Evolutionary conservation across 2,113 vertebrate species (phyloP).

Genomic region (Amphilophus citrinellus): DNA sequence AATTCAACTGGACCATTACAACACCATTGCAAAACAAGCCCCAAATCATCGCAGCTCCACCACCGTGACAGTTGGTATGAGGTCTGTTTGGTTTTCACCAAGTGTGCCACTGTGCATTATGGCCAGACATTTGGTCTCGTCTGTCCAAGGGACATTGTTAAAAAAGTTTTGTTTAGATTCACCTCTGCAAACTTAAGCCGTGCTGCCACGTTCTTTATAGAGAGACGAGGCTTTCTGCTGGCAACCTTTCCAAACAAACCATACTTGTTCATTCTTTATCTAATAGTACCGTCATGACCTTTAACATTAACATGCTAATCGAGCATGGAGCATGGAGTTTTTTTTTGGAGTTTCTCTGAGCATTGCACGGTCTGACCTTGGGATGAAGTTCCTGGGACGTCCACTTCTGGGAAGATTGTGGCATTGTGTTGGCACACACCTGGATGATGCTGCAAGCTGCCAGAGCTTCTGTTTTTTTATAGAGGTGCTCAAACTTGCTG

Average conservation of each 20-base stretch:
- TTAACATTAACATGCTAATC: neutral
- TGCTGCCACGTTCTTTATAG: neutral
- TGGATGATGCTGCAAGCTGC: neutral
- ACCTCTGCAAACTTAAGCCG: neutral
- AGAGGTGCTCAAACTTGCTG: neutral
- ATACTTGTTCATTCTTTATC: neutral
- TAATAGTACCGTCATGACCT: neutral
- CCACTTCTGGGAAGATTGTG: neutral
- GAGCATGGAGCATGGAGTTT: neutral
- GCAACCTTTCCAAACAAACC: neutral
- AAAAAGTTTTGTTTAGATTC: neutral
- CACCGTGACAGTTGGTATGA: neutral
- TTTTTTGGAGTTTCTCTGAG: neutral
- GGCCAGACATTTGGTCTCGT: neutral
- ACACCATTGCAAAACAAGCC: neutral
- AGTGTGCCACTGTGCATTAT: neutral
- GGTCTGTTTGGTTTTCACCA: neutral
- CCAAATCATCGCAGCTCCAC: neutral
- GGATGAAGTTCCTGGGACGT: neutral
- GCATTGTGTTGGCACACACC: neutral
- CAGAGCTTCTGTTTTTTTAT: neutral
- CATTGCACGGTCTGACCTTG: neutral
- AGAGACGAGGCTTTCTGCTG: neutral
- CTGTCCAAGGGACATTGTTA: neutral
- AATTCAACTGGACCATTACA: too few relatives aligned